Base-by-base conservation (phyloP, 2,797 vertebrate species). In the Neomorphus geoffroyi region DNA sequence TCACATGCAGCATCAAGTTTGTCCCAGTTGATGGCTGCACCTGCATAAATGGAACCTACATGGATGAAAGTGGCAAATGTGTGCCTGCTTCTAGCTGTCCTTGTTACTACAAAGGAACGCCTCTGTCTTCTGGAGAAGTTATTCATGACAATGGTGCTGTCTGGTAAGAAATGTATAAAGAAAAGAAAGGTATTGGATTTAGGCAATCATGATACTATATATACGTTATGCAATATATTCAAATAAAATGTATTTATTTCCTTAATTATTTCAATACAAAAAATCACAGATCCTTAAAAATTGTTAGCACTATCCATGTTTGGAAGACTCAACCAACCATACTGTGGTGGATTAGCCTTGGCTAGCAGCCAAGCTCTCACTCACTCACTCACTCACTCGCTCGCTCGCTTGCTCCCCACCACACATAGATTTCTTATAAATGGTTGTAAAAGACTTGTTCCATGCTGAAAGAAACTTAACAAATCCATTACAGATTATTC, bases 11-110 rank as follows among this genome's bases (percentile, higher is more conserved):
- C 17, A 61, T 98, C 23, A 92, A 96, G 89, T 99, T 99, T 69
- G 94, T 97, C 3, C 97, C 98, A 1, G 97, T 99, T 70, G 99
- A 99, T 0, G 99, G 99, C 19, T 99, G 99, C 4, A 54, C 97
- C 86, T 99, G 99, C 54, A 32, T 96, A 3, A 64, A 98, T 1
- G 98, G 97, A 88, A 98, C 97, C 26, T 99, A 98, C 84, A 93
- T 98, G 97, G 98, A 98, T 11, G 98, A 99, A 5, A 88, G 67
- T 3, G 98, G 98, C 69, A 98, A 98, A 91, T 99, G 99, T 72
- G 98, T 99, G 32, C 93, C 96, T 2, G 95, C 98, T 21, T 35
- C 95, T 35, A 96, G 92, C 84, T 99, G 99, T 79, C 98, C 99
- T 70, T 99, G 99, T 88, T 99, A 99, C 94, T 96, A 98, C 86